Evolutionary conservation across 2,888 invertebrate species (phyloP), one percentile per base, ranked within the genome.

Genomic region (Spodoptera littoralis): DNA sequence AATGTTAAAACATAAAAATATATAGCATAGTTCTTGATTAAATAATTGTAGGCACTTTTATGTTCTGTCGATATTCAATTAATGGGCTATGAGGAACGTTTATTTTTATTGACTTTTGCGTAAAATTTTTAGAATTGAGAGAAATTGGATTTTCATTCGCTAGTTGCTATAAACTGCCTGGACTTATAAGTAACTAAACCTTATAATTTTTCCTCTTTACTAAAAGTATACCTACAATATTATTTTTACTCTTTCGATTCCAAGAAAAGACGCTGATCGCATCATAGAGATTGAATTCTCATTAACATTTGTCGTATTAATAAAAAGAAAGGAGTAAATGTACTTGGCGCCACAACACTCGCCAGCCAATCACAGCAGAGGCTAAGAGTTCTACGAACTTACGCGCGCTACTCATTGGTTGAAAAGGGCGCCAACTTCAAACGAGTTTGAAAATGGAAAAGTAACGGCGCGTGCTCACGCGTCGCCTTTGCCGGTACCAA

Each of bases 381-480:
- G 91, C 87, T 86, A 88, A 89, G 77, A 88, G 91, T 91, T 92
- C 90, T 87, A 85, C 90, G 93, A 92, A 92, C 92, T 85, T 87
- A 78, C 82, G 76, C 83, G 70, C 69, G 66, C 79, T 65, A 77
- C 75, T 70, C 69, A 89, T 90, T 90, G 90, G 89, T 80, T 66
- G 71, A 84, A 88, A 89, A 85, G 79, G 84, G 88, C 90, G 90
- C 89, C 83, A 88, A 88, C 81, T 76, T 85, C 77, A 80, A 88
- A 90, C 88, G 71, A 78, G 88, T 89, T 88, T 82, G 77, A 79
- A 82, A 86, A 85, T 84, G 79, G 83, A 83, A 84, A 81, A 76
- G 76, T 81, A 81, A 80, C 76, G 80, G 82, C 84, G 80, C 84
- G 84, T 79, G 83, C 84, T 84, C 80, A 73, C 76, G 70, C 77